Conservation (phyloP, 2,113 vertebrate species). For the Thinocorus orbignyianus region DNA sequence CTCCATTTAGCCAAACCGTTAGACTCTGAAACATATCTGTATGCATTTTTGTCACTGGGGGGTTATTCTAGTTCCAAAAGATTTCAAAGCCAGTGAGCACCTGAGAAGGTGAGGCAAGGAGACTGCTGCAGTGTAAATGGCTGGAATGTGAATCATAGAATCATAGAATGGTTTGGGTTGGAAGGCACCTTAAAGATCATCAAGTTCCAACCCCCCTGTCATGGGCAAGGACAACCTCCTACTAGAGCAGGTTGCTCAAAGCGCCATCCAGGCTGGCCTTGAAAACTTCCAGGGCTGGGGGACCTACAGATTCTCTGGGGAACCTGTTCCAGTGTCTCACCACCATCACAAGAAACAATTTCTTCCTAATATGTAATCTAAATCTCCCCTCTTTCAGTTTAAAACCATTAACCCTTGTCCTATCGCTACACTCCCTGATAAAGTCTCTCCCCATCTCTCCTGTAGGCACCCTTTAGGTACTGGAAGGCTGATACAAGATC, state of each 20-base stretch:
- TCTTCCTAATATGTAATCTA: not conserved
- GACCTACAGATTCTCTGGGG: not conserved
- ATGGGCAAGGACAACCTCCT: not conserved
- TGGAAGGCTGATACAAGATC: not conserved
- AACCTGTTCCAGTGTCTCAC: not conserved
- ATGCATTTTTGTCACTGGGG: not conserved
- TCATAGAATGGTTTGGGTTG: not conserved
- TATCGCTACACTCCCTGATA: not conserved
- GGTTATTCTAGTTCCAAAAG: not conserved
- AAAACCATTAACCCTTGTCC: not conserved
- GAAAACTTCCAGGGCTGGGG: not conserved
- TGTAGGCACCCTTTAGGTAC: not conserved
- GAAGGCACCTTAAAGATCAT: not conserved
- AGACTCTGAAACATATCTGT: not conserved
- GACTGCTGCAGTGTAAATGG: rapidly evolving
- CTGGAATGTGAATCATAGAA: not conserved
- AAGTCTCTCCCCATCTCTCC: not conserved
- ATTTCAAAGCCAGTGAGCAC: not conserved
- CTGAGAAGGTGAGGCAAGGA: not conserved
- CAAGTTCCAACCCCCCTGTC: not conserved
- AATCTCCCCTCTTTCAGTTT: not conserved
- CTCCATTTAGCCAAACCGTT: not conserved
- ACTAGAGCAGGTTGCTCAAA: not conserved
- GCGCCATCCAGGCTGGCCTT: not conserved
- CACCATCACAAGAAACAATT: not conserved